Percentiles rank a stretch among this genome's conserved stretches.
phyloP scores from a whole-genome alignment of 2,888 invertebrate species.

The Tenthredo distinguenda region DNA sequence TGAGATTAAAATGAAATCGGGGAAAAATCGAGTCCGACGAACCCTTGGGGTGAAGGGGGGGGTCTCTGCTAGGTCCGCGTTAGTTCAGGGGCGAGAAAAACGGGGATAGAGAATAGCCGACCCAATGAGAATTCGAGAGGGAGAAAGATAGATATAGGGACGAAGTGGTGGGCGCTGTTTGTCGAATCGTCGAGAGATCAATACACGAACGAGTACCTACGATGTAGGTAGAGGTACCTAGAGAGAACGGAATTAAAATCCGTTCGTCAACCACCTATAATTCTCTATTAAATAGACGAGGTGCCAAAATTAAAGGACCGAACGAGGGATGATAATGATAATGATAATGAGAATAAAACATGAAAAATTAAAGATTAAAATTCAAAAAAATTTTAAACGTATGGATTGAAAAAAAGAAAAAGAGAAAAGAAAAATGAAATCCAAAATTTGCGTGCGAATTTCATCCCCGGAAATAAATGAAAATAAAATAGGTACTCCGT shows the following conservation, averaged over 20 bases:
- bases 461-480: not conserved
- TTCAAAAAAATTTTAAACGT: too few relatives aligned
- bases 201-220: slow-evolving; percentile 65
- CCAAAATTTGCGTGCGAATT: not conserved
- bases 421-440: not conserved
- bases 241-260: too few relatives aligned
- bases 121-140: slow-evolving; percentile 1
- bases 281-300: too few relatives aligned
- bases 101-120: slow-evolving; percentile 11
- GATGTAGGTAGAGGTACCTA: slow-evolving; percentile 16
- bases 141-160: slow-evolving; percentile 35
- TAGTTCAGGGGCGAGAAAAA: not conserved
- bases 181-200: slow-evolving; percentile 76
- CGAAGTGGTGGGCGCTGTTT: slow-evolving; percentile 71
- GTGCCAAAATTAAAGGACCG: too few relatives aligned
- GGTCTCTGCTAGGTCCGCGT: not conserved
- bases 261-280: too few relatives aligned
- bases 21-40: not conserved
- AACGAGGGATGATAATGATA: too few relatives aligned
- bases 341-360: too few relatives aligned
- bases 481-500: not conserved
- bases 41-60: too few relatives aligned
- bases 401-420: not conserved
- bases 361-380: too few relatives aligned
- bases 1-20: slow-evolving; percentile 7